Conservation (phyloP, 2,888 invertebrate species). For the Bhutanitis thaidina region DNA sequence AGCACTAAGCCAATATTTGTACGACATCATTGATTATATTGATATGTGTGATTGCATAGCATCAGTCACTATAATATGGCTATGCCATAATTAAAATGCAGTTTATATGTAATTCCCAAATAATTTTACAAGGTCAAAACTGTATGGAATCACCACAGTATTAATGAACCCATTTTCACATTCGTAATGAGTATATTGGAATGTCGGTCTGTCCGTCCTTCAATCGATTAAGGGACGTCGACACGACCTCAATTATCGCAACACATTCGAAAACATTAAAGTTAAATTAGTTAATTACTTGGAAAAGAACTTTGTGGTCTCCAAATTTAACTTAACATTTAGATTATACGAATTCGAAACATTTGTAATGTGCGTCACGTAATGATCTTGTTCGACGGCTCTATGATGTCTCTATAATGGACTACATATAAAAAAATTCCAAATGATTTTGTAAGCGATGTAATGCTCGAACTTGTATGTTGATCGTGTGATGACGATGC, state of each 20-base stretch:
- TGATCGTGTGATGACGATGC: too few relatives aligned
- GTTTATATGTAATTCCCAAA: not conserved
- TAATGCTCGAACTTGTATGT: too few relatives aligned
- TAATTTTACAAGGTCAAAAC: not conserved
- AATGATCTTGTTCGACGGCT: conserved; percentile 3
- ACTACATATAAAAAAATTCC: too few relatives aligned
- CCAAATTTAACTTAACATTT: conserved; percentile 12
- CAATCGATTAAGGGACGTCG: conserved; percentile 62
- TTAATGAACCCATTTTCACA: conserved; percentile 6
- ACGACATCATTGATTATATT: too few relatives aligned
- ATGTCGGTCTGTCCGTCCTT: conserved; percentile 48
- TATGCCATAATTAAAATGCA: too few relatives aligned
- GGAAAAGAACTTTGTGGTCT: conserved; percentile 32
- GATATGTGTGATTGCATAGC: too few relatives aligned
- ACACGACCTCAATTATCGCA: conserved; percentile 59
- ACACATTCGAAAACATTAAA: conserved; percentile 51
- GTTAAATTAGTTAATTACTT: conserved; percentile 55
- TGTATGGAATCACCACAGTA: not conserved
- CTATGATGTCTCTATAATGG: too few relatives aligned
- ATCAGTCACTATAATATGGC: too few relatives aligned
- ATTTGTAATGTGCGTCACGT: conserved; percentile 16
- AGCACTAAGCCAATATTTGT: too few relatives aligned
- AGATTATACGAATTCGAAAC: not conserved
- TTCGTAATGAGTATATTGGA: conserved; percentile 7
- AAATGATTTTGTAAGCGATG: too few relatives aligned